Conservation (phyloP, 2,113 vertebrate genomes). For the human (Homo sapiens) region DNA sequence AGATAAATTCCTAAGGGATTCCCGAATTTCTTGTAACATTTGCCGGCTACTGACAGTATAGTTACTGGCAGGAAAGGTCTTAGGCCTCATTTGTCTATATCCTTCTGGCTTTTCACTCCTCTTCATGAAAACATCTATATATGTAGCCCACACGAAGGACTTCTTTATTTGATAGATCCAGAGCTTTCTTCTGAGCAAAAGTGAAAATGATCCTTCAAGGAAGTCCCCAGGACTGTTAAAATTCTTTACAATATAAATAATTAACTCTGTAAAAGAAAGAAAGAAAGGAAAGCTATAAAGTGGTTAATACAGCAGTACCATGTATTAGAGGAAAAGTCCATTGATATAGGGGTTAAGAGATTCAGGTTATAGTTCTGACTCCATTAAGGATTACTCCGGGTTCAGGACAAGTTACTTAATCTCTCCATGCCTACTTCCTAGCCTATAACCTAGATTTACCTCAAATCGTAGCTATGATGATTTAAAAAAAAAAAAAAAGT, state of each 20-base stretch:
- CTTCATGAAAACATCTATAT: constrained; percentile 98
- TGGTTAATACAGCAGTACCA: constrained; percentile 5
- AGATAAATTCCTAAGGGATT: constrained; percentile 95
- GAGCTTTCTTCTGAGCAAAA: constrained; percentile 49
- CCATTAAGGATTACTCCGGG: background rate
- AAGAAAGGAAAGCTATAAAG: constrained; percentile 23
- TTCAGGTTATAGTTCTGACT: background rate
- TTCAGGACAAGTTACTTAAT: background rate
- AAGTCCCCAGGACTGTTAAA: constrained; percentile 40
- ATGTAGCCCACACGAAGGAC: constrained; percentile 82
- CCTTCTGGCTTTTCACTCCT: constrained; percentile 98
- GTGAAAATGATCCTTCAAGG: constrained; percentile 55
- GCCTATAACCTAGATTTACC: background rate
- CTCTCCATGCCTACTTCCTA: background rate
- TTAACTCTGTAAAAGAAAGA: constrained; percentile 71
- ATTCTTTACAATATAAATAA: constrained; percentile 46
- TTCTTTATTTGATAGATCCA: constrained; percentile 71
- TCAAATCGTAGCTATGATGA: background rate
- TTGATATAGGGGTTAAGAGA: background rate
- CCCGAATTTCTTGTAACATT: constrained; percentile 98
- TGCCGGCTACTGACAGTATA: constrained; percentile 96
- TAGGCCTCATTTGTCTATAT: constrained; percentile 98
- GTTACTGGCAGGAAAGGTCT: constrained; percentile 97
- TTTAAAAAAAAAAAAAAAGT: background rate
- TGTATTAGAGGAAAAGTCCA: background rate